phyloP scores from a whole-genome alignment of 2,888 invertebrate genomes.

The Drosophila antonietae region DNA sequence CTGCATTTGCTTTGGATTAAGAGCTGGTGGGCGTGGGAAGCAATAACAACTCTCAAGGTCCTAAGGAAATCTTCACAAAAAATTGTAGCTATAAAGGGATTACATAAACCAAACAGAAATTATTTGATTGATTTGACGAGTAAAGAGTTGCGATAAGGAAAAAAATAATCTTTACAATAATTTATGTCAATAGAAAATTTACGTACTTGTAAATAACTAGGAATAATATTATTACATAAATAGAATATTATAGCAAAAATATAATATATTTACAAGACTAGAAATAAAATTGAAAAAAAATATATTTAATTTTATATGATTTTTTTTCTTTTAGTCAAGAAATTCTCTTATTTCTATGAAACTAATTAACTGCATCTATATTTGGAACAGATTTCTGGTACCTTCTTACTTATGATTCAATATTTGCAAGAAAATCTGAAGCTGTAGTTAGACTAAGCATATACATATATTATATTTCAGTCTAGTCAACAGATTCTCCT shows the following conservation, averaged over 20 bases:
- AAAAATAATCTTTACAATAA: too few species aligned
- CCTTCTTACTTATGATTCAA: not conserved
- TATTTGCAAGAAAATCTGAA: not conserved
- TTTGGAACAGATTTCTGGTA: not conserved
- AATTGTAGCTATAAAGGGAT: not conserved
- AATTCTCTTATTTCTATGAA: not conserved
- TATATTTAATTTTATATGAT: not conserved
- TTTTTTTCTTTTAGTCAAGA: not conserved
- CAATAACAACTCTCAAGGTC: slow-evolving; percentile 6
- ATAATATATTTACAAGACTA: not conserved
- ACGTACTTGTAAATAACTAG: not conserved
- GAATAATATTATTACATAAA: too few species aligned
- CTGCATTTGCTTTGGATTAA: slow-evolving; percentile 47
- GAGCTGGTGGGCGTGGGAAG: slow-evolving; percentile 54
- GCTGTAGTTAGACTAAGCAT: too few species aligned
- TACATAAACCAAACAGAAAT: slow-evolving; percentile 3
- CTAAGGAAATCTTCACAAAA: not conserved
- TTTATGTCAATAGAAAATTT: not conserved
- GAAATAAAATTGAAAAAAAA: too few species aligned
- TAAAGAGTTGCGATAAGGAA: not conserved
- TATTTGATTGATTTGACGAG: slow-evolving; percentile 10
- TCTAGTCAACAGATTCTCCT: not conserved
- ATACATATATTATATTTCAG: not conserved
- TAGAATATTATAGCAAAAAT: too few species aligned
- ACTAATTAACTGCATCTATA: not conserved